These are phyloP conservation scores for Eristalinus aeneus DNA, from an alignment of 2,888 invertebrate species.

Conservation along the genomic window DNA sequence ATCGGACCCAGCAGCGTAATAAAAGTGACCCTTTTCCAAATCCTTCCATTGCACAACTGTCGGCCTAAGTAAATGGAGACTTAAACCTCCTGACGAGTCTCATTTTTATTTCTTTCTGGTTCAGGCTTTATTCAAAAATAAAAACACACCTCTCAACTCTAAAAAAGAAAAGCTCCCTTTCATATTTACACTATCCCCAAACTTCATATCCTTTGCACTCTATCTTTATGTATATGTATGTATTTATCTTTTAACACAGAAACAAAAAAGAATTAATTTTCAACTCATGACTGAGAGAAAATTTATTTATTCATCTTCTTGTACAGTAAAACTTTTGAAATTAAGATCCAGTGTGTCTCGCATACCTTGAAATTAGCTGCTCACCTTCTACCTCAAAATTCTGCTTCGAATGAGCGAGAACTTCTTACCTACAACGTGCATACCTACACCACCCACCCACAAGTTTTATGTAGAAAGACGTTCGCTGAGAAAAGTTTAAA, in stretches of 20 bases:
- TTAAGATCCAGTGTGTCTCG: constrained; percentile 40
- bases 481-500: constrained; percentile 43
- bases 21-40: not conserved
- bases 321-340: constrained; percentile 59
- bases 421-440: constrained; percentile 45
- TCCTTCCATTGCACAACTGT: not conserved
- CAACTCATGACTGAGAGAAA: constrained; percentile 43
- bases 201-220: not conserved
- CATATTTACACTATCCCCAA: not conserved
- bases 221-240: constrained; percentile 6
- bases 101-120: not conserved
- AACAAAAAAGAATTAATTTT: constrained; percentile 20
- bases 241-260: not conserved
- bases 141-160: not conserved
- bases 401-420: constrained; percentile 38
- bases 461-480: constrained; percentile 23
- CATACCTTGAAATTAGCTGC: constrained; percentile 48
- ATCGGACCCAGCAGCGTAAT: not conserved
- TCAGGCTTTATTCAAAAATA: not conserved
- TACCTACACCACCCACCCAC: constrained; percentile 8
- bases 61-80: not conserved
- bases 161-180: not conserved
- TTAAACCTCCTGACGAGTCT: not conserved
- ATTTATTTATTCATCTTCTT: constrained; percentile 67
- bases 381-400: constrained; percentile 33